Conservation (phyloP, 2,888 invertebrate species). For the Tetropium fuscum region DNA sequence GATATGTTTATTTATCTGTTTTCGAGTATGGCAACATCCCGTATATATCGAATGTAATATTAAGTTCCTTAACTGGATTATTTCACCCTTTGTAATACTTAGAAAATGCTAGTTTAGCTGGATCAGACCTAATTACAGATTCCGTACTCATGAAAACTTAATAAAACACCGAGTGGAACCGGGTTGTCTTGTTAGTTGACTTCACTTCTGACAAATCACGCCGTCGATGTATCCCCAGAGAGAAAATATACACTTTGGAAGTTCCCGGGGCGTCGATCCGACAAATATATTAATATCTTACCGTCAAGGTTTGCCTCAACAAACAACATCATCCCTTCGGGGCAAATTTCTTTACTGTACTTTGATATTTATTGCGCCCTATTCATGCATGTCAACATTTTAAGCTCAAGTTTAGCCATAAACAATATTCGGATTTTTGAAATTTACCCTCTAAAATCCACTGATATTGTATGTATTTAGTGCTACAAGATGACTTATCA, state of each 20-base stretch:
- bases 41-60: conserved; percentile 18
- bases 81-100: conserved; percentile 37
- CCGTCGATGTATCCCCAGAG: conserved; percentile 38
- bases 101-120: conserved; percentile 39
- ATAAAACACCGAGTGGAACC: conserved; percentile 46
- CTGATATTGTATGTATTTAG: too few species aligned
- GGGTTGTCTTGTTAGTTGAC: conserved; percentile 44
- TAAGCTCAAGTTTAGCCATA: conserved; percentile 1
- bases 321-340: conserved; percentile 49
- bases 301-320: conserved; percentile 47
- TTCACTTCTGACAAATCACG: conserved; percentile 42
- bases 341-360: conserved; percentile 43
- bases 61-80: conserved; percentile 30
- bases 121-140: conserved; percentile 51
- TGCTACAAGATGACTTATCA: too few species aligned
- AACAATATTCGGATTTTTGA: too few species aligned
- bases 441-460: too few species aligned
- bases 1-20: too few species aligned
- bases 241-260: conserved; percentile 36
- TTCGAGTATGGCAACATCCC: neutral
- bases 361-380: conserved; percentile 35
- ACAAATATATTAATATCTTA: conserved; percentile 51
- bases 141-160: conserved; percentile 52
- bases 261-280: conserved; percentile 46
- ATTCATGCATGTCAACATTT: conserved; percentile 10